Base-by-base conservation (phyloP, 1,140 invertebrate species). In the Batillaria attramentaria region DNA sequence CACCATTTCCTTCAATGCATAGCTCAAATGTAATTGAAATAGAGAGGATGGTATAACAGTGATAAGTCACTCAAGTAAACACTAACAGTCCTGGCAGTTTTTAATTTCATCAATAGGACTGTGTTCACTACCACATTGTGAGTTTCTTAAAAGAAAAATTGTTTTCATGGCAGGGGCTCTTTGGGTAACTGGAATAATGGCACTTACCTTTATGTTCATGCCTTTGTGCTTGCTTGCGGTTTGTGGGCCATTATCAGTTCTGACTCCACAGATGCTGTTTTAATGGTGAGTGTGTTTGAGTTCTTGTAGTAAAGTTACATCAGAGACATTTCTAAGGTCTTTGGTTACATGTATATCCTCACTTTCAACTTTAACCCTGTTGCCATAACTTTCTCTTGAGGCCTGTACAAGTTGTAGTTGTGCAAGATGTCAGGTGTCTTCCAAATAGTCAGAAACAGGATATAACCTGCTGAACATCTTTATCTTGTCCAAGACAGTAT, bases 131-230 rank as follows among this genome's bases (percentile, higher is more conserved):
- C 24, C 57, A 6, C 24, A n/a, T 31, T n/a, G 24, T 10, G 6
- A 20, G 24, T 31, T 60, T 31, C 24, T 31, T 60, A 20, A 62
- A 24, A 62, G 24, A 62, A 24, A 62, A 24, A n/a, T n/a, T 69
- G 37, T 6, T 69, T 24, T 41, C 2, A 24, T 69, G 39, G 39
- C 50, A 73, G 50, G 72, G 72, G 46, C 13, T 37, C 72, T 24
- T 37, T 73, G 72, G 13, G 46, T 24, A 3, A 2, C 24, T 60
- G 13, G 28, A 57, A 57, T 3, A 43, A 31, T 10, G 3, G 13
- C 13, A 33, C 72, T 4, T 73, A 57, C 24, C 8, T 73, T 13
- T 73, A 73, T 54, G 50, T 73, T 37, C 72, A 73, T 39, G 46
- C 16, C 39, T 28, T n/a, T 8, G 31, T 73, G 18, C 33, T 73